Evolutionary conservation across 2,888 invertebrate species (phyloP).

Genomic region (Tipula unca): DNA sequence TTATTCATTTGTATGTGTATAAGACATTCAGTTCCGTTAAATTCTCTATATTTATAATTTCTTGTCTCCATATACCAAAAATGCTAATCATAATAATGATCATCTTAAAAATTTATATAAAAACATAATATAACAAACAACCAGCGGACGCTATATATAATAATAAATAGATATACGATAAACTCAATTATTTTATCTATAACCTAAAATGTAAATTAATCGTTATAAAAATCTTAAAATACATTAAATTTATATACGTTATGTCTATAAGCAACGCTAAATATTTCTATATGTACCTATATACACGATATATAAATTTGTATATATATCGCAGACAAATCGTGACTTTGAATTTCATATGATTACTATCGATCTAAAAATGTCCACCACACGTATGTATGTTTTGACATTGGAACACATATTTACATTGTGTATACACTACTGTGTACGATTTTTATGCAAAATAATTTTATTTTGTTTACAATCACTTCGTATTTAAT

Average conservation of each 20-base stretch:
- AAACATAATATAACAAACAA: background rate
- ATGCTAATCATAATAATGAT: no score
- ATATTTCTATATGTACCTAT: background rate
- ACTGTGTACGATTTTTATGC: background rate
- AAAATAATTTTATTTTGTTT: background rate
- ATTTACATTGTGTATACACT: background rate
- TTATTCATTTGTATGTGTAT: no score
- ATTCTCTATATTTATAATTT: no score
- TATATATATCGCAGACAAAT: background rate
- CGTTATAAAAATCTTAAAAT: background rate
- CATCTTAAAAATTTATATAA: no score
- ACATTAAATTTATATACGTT: background rate
- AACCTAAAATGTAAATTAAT: constrained; percentile 14
- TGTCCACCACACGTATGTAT: background rate
- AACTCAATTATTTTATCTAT: background rate
- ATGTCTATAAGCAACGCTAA: background rate
- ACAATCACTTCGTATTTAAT: background rate
- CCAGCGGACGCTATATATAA: background rate
- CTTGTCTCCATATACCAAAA: no score
- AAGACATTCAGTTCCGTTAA: no score
- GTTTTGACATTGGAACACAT: background rate
- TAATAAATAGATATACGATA: background rate
- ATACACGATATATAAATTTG: background rate
- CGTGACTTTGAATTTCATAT: background rate
- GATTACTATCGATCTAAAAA: background rate